Conservation (phyloP, 2,797 vertebrate genomes). For the Anomalospiza imberbis region DNA sequence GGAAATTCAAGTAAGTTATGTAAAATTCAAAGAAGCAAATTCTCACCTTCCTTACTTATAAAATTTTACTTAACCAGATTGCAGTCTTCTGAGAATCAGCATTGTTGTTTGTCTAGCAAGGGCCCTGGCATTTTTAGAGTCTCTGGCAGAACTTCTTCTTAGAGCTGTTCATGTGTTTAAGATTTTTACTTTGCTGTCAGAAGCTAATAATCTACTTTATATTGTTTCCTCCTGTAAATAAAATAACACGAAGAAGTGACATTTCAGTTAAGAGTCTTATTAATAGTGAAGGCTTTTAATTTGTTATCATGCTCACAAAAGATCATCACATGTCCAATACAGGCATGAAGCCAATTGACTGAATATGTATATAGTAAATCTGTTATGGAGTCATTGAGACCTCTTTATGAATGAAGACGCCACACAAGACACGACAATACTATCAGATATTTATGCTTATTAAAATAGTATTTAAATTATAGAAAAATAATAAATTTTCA, state of each 20-base stretch:
- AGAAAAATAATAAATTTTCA: not conserved
- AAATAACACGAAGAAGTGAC: not conserved
- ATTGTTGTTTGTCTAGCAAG: not conserved
- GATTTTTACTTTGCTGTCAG: not conserved
- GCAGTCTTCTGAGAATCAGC: not conserved
- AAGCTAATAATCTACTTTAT: not conserved
- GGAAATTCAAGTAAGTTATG: not conserved
- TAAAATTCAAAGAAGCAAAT: not conserved
- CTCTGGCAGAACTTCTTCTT: not conserved
- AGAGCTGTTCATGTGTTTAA: not conserved
- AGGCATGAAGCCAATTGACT: not conserved
- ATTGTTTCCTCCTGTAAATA: not conserved
- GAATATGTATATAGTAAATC: not conserved
- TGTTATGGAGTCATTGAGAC: not conserved
- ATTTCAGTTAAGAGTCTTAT: not conserved
- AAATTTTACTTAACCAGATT: not conserved
- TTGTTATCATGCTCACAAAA: not conserved
- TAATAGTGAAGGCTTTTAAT: not conserved
- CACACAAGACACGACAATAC: not conserved
- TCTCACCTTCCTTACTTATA: not conserved
- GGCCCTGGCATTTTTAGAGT: not conserved
- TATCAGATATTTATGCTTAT: not conserved
- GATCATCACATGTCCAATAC: not conserved
- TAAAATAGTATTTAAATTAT: not conserved
- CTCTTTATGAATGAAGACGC: not conserved